Evolutionary conservation across 2,888 invertebrate species (phyloP), one percentile per base, ranked within the genome.

Genomic region (Drosophila affinis): DNA sequence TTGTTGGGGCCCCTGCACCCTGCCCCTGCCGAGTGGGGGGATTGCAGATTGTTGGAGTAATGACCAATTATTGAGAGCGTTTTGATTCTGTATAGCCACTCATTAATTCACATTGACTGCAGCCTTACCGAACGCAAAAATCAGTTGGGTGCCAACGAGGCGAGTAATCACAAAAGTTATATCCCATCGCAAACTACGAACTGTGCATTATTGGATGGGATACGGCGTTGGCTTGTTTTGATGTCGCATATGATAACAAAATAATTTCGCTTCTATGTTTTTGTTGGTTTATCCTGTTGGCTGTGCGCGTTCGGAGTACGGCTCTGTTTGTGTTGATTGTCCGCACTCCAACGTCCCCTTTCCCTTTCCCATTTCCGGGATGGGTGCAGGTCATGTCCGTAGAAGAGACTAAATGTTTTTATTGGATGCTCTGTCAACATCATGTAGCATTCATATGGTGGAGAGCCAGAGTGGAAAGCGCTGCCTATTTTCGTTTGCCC

Each of bases 351-450:
- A 29, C 29, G 14, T 39, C 9, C 9, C 12, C 9, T 17, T 21
- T 55, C n/a, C 10, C 6, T 17, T 21, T 52, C n/a, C 10, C 52
- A 29, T 59, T 10, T 29, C 29, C 29, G 9, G 29, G 29, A 9
- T 5, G 21, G 64, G 39, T n/a, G 9, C 1, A 17, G 29, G 10
- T 14, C 34, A 12, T 34, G 34, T 14, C 27, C 44, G 62, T 65
- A 44, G 55, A 21, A 59, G 60, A 46, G 58, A 60, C 58, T 55
- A 61, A 74, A 75, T 87, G 82, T 88, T 85, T 84, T 87, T 72
- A 75, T 77, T 87, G 77, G 70, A 73, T 49, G 54, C 75, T 79
- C 72, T 87, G 81, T 72, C 68, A 87, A 77, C 73, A 87, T 59
- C 64, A 76, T 55, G 46, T 58, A 45, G 53, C 29, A 54, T 57